A percentile compares a stretch with the other conserved stretches of the same genome.
Conservation (phyloP, 2,113 vertebrate species). For the Piaya cayana region DNA sequence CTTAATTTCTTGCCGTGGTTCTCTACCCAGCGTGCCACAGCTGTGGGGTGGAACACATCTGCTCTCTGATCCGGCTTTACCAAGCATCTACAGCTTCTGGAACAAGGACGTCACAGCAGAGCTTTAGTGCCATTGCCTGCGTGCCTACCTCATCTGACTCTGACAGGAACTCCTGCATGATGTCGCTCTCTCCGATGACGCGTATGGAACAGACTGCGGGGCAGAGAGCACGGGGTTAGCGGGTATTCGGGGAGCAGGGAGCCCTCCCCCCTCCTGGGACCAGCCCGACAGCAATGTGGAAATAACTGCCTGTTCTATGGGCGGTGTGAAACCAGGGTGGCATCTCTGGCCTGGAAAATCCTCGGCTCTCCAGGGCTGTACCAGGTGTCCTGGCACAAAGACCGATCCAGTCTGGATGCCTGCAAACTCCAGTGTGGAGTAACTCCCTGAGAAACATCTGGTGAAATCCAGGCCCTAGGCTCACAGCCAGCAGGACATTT, state of each 20-base stretch:
- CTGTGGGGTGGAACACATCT: background rate
- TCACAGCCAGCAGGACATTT: background rate
- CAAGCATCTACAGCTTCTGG: fast-evolving
- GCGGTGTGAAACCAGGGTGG: too few species aligned
- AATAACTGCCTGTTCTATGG: background rate
- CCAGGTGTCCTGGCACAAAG: background rate
- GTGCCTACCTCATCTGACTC: slow-evolving; percentile 92
- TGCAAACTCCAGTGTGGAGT: background rate
- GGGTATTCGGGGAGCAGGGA: background rate
- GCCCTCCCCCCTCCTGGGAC: background rate
- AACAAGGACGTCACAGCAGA: background rate
- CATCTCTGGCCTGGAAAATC: too few species aligned
- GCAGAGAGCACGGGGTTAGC: background rate
- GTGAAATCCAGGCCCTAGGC: background rate
- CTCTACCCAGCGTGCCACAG: background rate
- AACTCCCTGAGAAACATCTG: fast-evolving
- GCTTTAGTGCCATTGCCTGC: fast-evolving
- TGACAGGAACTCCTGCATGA: slow-evolving; percentile 98
- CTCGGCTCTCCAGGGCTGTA: too few species aligned
- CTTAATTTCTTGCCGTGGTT: background rate
- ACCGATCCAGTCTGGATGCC: background rate
- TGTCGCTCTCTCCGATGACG: slow-evolving; percentile 95
- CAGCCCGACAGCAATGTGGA: fast-evolving
- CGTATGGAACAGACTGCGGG: slow-evolving; percentile 91
- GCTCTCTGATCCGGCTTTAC: background rate